A percentile compares a stretch with the other conserved stretches of the same genome.
phyloP scores from a whole-genome alignment of 2,113 vertebrate genomes.

The Psammodynastes pulverulentus region DNA sequence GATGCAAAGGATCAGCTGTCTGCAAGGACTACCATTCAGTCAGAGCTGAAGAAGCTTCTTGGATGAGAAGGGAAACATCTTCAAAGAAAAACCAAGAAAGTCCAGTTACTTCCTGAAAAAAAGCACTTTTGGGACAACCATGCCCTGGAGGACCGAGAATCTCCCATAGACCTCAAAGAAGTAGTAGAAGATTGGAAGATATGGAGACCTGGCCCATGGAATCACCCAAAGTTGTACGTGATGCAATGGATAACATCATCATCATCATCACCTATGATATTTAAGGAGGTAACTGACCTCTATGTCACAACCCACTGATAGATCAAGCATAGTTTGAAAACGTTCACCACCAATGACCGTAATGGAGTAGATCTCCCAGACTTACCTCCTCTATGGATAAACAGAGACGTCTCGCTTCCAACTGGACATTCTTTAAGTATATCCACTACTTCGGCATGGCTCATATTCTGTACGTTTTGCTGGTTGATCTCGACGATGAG shows the following conservation, averaged over 20 bases:
- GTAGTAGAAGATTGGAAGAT: not conserved
- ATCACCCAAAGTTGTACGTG: not conserved
- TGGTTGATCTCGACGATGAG: constrained; percentile 98
- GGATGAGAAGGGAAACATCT: not conserved
- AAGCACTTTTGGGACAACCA: not conserved
- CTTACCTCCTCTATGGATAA: constrained; percentile 94
- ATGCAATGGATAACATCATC: not conserved
- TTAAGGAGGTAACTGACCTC: constrained; percentile 31
- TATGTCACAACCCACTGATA: too few relatives aligned
- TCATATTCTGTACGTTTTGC: constrained; percentile 88
- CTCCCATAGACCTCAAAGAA: not conserved
- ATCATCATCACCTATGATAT: constrained; percentile 13
- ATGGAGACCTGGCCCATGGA: not conserved
- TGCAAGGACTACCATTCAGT: too few relatives aligned
- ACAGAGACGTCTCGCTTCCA: constrained; percentile 87
- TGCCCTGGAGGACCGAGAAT: not conserved
- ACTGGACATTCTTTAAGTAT: constrained; percentile 94
- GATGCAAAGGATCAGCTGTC: too few relatives aligned
- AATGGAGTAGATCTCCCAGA: constrained; percentile 62
- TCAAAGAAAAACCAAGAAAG: not conserved
- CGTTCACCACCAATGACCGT: constrained; percentile 60
- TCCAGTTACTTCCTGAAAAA: not conserved
- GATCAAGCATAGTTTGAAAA: constrained; percentile 46
- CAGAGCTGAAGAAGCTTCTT: not conserved
- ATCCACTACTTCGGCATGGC: constrained; percentile 97